phyloP scores from a whole-genome alignment of 2,797 vertebrate genomes.

The Picus viridis region DNA sequence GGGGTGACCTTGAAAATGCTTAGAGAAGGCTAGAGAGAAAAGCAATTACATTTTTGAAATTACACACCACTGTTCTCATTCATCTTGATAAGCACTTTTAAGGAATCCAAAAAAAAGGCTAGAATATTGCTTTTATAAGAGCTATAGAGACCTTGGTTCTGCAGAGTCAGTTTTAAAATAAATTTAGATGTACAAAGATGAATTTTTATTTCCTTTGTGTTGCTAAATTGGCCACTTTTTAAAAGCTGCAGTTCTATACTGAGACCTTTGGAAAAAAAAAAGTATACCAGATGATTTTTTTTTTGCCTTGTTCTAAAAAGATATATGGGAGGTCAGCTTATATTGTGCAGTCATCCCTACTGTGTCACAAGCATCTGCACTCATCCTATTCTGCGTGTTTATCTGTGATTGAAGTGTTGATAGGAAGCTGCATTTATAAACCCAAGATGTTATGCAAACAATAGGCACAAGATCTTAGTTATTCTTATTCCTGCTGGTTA shows the following conservation, averaged over 20 bases:
- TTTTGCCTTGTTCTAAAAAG: not conserved
- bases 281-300: not conserved
- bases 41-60: conserved; percentile 86
- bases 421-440: conserved; percentile 35
- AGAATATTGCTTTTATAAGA: conserved; percentile 73
- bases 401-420: not conserved
- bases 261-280: not conserved
- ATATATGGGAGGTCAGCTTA: not conserved
- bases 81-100: conserved; percentile 85
- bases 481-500: conserved; percentile 12
- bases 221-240: conserved; percentile 62
- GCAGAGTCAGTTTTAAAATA: conserved; percentile 73
- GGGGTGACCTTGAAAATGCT: conserved; percentile 79
- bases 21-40: conserved; percentile 77
- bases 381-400: not conserved
- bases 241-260: not conserved
- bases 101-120: conserved; percentile 74
- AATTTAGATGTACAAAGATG: conserved; percentile 78
- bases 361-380: not conserved
- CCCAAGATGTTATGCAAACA: conserved; percentile 20
- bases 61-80: conserved; percentile 81
- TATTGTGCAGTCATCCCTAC: not conserved
- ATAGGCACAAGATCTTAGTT: conserved; percentile 6
- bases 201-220: conserved; percentile 76
- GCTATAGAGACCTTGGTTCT: conserved; percentile 64